Percentiles rank a stretch among this genome's conserved stretches.
phyloP scores from a whole-genome alignment of 2,888 invertebrate species.

The Amblyjoppa fuscipennis region DNA sequence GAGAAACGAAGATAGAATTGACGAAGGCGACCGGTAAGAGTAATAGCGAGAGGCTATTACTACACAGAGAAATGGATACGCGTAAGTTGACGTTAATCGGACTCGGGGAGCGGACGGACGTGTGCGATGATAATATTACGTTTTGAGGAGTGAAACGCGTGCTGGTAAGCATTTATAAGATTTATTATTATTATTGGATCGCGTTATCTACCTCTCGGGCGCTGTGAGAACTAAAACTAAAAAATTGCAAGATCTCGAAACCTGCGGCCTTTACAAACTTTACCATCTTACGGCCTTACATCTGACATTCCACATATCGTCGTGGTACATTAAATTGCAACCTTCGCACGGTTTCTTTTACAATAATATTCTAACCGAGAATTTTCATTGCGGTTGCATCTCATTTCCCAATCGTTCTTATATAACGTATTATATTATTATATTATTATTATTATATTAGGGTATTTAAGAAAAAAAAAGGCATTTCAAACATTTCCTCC shows the following conservation, averaged over 20 bases:
- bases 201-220: not conserved
- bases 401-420: not conserved
- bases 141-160: not conserved
- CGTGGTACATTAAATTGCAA: slow-evolving; percentile 18
- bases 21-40: slow-evolving; percentile 18
- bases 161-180: not conserved
- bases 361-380: not conserved
- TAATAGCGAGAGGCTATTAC: slow-evolving; percentile 20
- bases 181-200: slow-evolving; percentile 4
- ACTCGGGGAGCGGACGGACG: not conserved
- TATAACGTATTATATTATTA: not conserved
- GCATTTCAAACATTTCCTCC: too few species aligned
- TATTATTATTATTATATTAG: too few species aligned
- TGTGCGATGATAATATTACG: slow-evolving; percentile 5
- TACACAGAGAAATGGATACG: slow-evolving; percentile 16
- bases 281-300: too few species aligned
- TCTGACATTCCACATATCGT: not conserved
- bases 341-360: slow-evolving; percentile 2
- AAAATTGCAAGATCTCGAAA: slow-evolving; percentile 27
- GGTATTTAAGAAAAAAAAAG: too few species aligned
- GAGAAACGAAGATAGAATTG: slow-evolving; percentile 23
- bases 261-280: not conserved
- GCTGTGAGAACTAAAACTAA: not conserved
- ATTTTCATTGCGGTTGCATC: not conserved
- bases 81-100: slow-evolving; percentile 2